Conservation (phyloP, 2,888 invertebrate species). For the Aphelenchoides bicaudatus region DNA sequence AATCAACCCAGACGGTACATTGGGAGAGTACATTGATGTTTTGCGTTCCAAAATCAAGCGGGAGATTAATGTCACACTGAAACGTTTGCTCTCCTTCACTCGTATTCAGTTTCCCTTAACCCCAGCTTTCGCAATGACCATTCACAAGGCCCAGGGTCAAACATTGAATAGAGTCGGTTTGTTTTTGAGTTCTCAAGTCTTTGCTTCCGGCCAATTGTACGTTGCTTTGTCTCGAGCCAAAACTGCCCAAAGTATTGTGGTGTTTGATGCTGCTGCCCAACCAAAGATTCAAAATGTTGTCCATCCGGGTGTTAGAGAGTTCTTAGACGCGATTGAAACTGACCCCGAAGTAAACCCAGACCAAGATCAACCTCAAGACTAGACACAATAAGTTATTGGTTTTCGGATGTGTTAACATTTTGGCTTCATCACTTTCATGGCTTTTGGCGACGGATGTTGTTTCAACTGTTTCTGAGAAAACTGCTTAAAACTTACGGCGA, state of each 20-base stretch:
- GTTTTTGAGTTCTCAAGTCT: slow-evolving; percentile 20
- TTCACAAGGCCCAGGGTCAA: slow-evolving; percentile 42
- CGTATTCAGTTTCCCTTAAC: slow-evolving; percentile 5
- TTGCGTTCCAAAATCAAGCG: slow-evolving; percentile 42
- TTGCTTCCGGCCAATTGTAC: slow-evolving; percentile 39
- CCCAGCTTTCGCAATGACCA: slow-evolving; percentile 32
- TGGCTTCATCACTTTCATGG: no score
- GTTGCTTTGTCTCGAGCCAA: slow-evolving; percentile 36
- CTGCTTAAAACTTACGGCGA: no score
- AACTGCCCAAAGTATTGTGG: not conserved
- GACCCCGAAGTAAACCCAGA: no score
- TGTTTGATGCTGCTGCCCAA: slow-evolving; percentile 1
- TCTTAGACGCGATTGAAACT: no score
- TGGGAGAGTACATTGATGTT: slow-evolving; percentile 26
- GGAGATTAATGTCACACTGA: slow-evolving; percentile 55
- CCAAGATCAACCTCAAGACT: no score
- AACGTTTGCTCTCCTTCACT: slow-evolving; percentile 30
- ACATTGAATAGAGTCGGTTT: slow-evolving; percentile 36
- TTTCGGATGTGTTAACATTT: no score
- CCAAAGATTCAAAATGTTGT: no score
- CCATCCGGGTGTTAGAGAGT: no score
- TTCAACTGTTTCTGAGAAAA: no score
- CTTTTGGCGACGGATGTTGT: no score
- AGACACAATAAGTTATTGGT: no score
- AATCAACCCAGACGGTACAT: slow-evolving; percentile 21